Base-by-base conservation (phyloP, 1,140 invertebrate genomes). In the Ladona fulva region DNA sequence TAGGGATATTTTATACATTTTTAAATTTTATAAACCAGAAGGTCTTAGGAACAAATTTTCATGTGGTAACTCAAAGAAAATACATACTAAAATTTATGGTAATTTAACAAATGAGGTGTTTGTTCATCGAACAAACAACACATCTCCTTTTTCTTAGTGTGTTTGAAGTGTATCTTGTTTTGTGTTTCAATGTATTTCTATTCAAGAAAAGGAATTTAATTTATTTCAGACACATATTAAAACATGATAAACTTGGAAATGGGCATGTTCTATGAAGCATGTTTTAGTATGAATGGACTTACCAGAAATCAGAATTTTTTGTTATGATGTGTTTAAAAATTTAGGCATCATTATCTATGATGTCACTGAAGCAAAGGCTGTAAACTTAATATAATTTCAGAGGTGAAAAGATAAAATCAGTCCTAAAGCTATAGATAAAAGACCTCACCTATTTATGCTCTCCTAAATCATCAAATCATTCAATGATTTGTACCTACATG, bases 1-100 rank as follows among this genome's bases (percentile, higher is more conserved):
- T 66, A 66, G 52, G 52, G 52, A 66, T 66, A 66, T 66, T 66
- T 66, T 66, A 66, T 66, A 66, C 52, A 66, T 66, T 66, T 66
- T 66, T 66, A 66, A 66, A 66, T 66, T 66, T 66, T 66, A 66
- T 66, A 66, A 66, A 3, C n/a, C 52, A 19, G 52, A 66, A 66
- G 1, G n/a, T 66, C 52, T 66, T 66, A 66, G 52, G 1, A 66
- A 66, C 5, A 66, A 37, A 37, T 5, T 37, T 37, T 37, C 29
- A 66, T 66, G 52, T 66, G 52, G 52, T 66, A 66, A 66, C n/a
- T 66, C n/a, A 22, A 12, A 66, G 1, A 22, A 52, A 66, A 66
- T 66, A 37, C 29, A 37, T 8, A 66, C 14, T 66, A 66, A 66
- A 3, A 66, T 66, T 1, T 19, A 66, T 66, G 14, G 52, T 22